Evolutionary conservation across 2,888 invertebrate genomes (phyloP).

Genomic region (Aquatica leii): DNA sequence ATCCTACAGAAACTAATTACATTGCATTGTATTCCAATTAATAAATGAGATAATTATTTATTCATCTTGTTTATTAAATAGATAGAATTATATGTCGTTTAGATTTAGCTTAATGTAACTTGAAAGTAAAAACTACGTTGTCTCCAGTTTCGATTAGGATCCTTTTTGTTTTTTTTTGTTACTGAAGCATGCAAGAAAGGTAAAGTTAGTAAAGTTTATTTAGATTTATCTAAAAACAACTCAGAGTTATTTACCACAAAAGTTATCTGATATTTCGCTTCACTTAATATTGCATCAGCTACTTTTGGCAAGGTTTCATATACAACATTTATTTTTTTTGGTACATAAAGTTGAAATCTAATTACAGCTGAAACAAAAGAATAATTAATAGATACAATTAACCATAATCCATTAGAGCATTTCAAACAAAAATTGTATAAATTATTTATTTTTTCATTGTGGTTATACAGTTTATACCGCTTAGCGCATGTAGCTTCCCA

Average conservation of each 20-base stretch:
- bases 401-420: no score
- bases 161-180: conserved; percentile 17
- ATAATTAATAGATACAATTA: no score
- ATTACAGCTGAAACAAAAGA: conserved; percentile 4
- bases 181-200: conserved; percentile 10
- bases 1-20: no score
- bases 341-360: background rate
- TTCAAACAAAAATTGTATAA: no score
- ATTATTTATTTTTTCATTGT: no score
- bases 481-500: no score
- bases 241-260: background rate
- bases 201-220: background rate
- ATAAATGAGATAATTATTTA: no score
- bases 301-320: conserved; percentile 1
- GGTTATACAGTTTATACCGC: no score
- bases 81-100: no score
- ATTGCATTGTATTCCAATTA: no score
- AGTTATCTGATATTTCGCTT: background rate
- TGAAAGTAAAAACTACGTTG: conserved; percentile 21
- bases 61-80: no score
- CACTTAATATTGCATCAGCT: background rate
- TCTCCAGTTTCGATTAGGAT: conserved; percentile 10
- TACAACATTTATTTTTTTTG: background rate
- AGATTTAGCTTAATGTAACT: no score
- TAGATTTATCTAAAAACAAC: background rate